These are phyloP conservation scores for Petrosia ficiformis DNA, from an alignment of 37 sponge, comb jelly and placozoan genomes.

Conservation along the genomic window DNA sequence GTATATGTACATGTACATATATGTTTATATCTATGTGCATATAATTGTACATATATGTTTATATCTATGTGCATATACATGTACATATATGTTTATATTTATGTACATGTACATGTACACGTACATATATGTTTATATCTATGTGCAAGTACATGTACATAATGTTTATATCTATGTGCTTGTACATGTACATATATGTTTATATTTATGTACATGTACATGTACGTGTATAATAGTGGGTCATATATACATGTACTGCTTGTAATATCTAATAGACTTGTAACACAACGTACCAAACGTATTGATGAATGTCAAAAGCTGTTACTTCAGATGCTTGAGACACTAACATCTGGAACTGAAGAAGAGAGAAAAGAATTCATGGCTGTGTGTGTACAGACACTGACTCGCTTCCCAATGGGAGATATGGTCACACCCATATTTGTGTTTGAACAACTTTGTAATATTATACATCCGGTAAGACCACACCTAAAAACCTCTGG, in stretches of 20 bases:
- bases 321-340: conserved; percentile 75
- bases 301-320: conserved; percentile 82
- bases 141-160: background rate
- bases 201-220: conserved; percentile 3
- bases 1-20: conserved; percentile 3
- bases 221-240: background rate
- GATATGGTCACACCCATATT: conserved; percentile 87
- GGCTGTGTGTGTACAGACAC: conserved; percentile 78
- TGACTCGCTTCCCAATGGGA: conserved; percentile 43
- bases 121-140: no score
- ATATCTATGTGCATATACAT: no score
- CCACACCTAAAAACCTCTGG: background rate
- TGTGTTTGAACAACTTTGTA: conserved; percentile 86
- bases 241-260: background rate
- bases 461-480: conserved; percentile 74
- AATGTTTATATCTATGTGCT: no score
- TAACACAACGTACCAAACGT: conserved; percentile 85
- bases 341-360: conserved; percentile 85
- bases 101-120: conserved; percentile 5
- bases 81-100: background rate
- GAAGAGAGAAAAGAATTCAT: conserved; percentile 81
- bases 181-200: no score
- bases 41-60: no score
- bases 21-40: background rate
- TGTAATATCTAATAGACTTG: conserved; percentile 40